phyloP scores from a whole-genome alignment of 2,797 vertebrate species.

The Rhabdophis nuchalis region DNA sequence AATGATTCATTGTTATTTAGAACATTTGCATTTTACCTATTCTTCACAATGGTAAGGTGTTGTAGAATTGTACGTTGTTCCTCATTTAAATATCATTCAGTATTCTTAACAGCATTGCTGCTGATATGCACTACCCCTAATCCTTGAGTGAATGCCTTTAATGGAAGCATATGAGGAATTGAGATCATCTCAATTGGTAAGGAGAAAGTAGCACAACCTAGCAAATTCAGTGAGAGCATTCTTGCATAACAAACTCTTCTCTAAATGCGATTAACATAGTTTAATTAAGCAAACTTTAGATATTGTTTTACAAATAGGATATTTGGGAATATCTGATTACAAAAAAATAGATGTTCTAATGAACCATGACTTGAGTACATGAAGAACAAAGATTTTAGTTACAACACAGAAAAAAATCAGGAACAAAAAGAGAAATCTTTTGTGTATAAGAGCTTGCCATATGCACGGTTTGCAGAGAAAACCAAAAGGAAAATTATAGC shows the following conservation, averaged over 20 bases:
- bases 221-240: background rate
- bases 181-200: background rate
- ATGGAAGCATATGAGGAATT: background rate
- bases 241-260: background rate
- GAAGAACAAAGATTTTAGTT: background rate
- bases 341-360: constrained; percentile 25
- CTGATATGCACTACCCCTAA: background rate
- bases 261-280: constrained; percentile 36
- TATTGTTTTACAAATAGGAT: constrained; percentile 11
- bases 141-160: background rate
- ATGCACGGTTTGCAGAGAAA: background rate
- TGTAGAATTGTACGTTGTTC: background rate
- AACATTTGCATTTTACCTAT: background rate
- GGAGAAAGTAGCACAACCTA: background rate
- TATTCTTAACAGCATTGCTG: background rate
- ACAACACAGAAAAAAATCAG: background rate
- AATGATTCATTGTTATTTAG: background rate
- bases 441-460: background rate
- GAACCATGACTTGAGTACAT: background rate
- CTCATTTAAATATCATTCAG: background rate
- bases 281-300: constrained; percentile 28
- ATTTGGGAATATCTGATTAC: background rate
- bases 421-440: background rate
- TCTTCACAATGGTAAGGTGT: background rate
- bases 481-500: background rate